A percentile compares a stretch with the other conserved stretches of the same genome.
Conservation (phyloP, 2,888 invertebrate species). For the Dinocampus coccinellae region DNA sequence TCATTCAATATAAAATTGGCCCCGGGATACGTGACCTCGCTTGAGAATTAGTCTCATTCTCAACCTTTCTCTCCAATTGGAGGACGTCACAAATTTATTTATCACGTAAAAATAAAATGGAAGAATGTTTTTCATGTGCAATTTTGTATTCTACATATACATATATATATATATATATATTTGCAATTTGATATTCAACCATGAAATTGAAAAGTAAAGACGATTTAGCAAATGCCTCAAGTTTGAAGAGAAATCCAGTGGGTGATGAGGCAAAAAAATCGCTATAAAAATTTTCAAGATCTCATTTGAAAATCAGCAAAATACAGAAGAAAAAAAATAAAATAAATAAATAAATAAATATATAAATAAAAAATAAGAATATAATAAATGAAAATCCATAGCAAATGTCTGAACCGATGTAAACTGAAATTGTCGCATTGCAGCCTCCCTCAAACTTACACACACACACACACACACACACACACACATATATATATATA, state of each 20-base stretch:
- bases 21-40: slow-evolving; percentile 68
- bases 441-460: neutral
- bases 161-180: too few species aligned
- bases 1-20: slow-evolving; percentile 65
- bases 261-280: neutral
- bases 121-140: neutral
- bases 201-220: slow-evolving; percentile 5
- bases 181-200: neutral
- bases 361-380: neutral
- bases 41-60: slow-evolving; percentile 67
- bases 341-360: neutral
- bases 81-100: slow-evolving; percentile 19
- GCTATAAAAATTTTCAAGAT: slow-evolving; percentile 7
- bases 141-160: neutral
- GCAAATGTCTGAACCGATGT: neutral
- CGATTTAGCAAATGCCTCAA: neutral
- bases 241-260: neutral
- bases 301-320: neutral
- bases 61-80: slow-evolving; percentile 49
- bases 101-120: neutral
- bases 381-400: neutral
- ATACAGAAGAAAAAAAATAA: too few species aligned
- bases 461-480: too few species aligned
- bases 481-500: too few species aligned
- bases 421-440: slow-evolving; percentile 1